phyloP scores from a whole-genome alignment of 2,113 vertebrate genomes.

The Crotalus viridis region DNA sequence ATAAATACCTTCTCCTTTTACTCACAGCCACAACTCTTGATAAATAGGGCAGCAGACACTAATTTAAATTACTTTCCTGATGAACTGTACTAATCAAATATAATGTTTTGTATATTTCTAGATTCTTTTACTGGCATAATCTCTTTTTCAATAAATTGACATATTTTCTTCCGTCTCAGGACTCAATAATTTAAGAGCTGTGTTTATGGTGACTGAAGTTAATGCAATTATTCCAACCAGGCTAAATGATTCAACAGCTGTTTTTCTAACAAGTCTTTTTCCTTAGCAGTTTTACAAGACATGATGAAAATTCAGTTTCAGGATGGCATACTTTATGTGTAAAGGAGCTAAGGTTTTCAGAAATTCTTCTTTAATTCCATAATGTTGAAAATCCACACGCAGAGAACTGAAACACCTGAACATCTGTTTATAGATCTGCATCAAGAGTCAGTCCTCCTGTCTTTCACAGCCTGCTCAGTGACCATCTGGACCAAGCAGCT shows the following conservation, averaged over 20 bases:
- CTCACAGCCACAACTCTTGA: conserved; percentile 24
- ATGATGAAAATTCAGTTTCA: not conserved
- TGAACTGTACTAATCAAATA: conserved; percentile 35
- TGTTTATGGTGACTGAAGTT: not conserved
- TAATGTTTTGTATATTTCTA: conserved; percentile 68
- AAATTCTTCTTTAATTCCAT: not conserved
- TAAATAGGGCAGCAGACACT: conserved; percentile 39
- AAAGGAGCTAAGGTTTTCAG: not conserved
- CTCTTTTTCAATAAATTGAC: conserved; percentile 72
- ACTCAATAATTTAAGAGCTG: conserved; percentile 53
- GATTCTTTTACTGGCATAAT: conserved; percentile 65
- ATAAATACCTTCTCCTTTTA: conserved; percentile 16
- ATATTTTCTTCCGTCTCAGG: conserved; percentile 65
- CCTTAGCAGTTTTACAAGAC: not conserved
- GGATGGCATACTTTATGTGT: not conserved
- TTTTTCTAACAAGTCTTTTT: not conserved
- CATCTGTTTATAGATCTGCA: not conserved
- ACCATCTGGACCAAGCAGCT: not conserved
- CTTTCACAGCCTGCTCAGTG: not conserved
- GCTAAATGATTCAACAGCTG: not conserved
- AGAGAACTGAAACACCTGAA: not conserved
- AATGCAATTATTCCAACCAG: not conserved
- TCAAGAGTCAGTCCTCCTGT: not conserved
- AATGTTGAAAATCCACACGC: not conserved
- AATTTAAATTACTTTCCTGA: conserved; percentile 55